Evolutionary conservation across 2,888 invertebrate genomes (phyloP).

Genomic region (Mellilla xanthometata): DNA sequence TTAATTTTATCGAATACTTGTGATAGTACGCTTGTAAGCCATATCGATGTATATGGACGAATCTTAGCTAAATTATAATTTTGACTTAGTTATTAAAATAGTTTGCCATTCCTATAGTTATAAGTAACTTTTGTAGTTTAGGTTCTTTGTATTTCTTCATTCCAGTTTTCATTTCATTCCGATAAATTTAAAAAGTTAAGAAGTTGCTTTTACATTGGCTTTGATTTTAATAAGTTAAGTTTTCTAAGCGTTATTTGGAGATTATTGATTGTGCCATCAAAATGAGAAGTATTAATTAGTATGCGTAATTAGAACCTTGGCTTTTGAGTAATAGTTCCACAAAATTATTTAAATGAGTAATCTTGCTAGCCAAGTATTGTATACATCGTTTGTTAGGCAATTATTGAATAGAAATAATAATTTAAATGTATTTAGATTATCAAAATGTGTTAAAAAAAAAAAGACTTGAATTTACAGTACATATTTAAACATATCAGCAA

Average conservation of each 20-base stretch:
- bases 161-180: conserved; percentile 20
- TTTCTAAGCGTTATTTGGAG: conserved; percentile 4
- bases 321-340: background rate
- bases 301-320: background rate
- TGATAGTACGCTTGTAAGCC: background rate
- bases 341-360: background rate
- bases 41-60: too few species aligned
- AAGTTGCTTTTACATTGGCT: background rate
- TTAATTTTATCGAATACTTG: background rate
- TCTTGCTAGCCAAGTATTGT: background rate
- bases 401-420: background rate
- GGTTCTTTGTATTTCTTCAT: conserved; percentile 8
- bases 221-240: conserved; percentile 1
- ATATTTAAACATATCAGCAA: conserved; percentile 1
- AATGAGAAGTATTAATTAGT: conserved; percentile 1
- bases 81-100: too few species aligned
- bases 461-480: too few species aligned
- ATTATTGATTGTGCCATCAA: conserved; percentile 15
- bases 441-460: too few species aligned
- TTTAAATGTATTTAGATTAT: background rate
- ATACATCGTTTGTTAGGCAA: too few species aligned
- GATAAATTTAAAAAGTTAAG: background rate
- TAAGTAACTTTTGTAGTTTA: background rate
- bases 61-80: too few species aligned
- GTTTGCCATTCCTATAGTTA: too few species aligned